phyloP scores from a whole-genome alignment of 2,113 vertebrate species.

The Porphyrio hochstetteri region DNA sequence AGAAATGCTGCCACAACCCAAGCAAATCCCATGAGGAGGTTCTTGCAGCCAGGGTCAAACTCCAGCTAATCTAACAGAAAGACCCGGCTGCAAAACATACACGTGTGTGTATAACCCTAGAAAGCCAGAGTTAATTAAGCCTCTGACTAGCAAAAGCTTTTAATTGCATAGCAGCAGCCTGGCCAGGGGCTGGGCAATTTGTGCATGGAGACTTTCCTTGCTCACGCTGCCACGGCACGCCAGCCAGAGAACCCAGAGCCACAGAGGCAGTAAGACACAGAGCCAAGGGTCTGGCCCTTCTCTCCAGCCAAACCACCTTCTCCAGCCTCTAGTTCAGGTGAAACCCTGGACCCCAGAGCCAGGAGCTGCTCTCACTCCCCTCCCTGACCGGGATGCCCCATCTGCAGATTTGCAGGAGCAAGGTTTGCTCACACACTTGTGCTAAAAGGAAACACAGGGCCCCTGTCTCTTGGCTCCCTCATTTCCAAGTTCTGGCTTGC shows the following conservation, averaged over 20 bases:
- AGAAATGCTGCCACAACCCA: fast-evolving
- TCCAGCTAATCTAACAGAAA: background rate
- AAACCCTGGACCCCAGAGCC: background rate
- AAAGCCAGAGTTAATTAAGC: constrained; percentile 60
- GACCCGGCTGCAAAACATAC: background rate
- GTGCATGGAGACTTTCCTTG: background rate
- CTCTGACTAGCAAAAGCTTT: constrained; percentile 42
- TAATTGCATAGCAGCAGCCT: background rate
- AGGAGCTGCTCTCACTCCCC: background rate
- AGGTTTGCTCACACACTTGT: no score
- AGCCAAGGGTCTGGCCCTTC: background rate
- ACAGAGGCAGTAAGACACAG: background rate
- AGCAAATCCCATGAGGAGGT: background rate
- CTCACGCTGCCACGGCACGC: fast-evolving
- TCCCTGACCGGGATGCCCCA: background rate
- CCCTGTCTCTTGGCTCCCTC: background rate
- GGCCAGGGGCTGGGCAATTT: background rate
- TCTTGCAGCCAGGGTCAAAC: background rate
- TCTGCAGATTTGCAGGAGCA: background rate
- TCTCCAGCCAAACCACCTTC: background rate
- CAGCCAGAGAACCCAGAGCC: background rate
- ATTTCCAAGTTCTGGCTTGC: background rate
- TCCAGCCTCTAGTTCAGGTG: background rate
- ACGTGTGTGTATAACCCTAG: background rate
- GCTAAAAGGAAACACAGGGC: background rate